These are phyloP conservation scores for Dromaius novaehollandiae DNA, from an alignment of 2,113 vertebrate species.

Conservation along the genomic window DNA sequence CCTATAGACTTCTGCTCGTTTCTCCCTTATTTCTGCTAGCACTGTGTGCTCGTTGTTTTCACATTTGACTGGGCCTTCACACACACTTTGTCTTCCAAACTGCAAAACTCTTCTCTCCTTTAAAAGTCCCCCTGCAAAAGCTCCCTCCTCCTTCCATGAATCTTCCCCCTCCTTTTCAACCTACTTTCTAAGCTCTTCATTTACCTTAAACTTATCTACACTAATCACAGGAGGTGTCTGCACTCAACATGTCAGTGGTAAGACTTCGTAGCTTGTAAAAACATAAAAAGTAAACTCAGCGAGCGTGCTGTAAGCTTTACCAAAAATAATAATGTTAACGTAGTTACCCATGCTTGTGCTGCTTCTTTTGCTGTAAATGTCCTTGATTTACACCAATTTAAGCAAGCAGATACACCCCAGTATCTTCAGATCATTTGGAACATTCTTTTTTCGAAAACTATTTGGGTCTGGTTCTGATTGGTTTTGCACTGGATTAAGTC, in stretches of 20 bases:
- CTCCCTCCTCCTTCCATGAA: neutral
- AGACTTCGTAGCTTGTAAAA: neutral
- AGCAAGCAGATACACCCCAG: neutral
- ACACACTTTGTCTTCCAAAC: neutral
- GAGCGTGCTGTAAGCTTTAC: neutral
- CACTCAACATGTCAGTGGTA: neutral
- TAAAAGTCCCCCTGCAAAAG: neutral
- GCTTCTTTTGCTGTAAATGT: neutral
- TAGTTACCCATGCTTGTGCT: neutral
- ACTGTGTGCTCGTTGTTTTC: neutral
- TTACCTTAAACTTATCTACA: neutral
- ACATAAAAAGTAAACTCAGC: neutral
- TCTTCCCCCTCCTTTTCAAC: neutral
- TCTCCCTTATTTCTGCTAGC: neutral
- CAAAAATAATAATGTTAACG: neutral
- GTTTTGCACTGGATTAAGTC: neutral
- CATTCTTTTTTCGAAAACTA: neutral
- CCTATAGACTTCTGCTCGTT: neutral
- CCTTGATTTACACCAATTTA: neutral
- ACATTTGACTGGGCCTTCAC: neutral
- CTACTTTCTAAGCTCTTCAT: neutral
- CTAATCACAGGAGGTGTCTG: neutral
- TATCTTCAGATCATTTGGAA: neutral
- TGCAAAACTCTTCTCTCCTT: neutral
- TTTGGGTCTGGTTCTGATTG: neutral